A percentile compares a stretch with the other conserved stretches of the same genome.
Evolutionary conservation across 2,797 vertebrate species (phyloP).

Genomic region (Peromyscus melanophrys): DNA sequence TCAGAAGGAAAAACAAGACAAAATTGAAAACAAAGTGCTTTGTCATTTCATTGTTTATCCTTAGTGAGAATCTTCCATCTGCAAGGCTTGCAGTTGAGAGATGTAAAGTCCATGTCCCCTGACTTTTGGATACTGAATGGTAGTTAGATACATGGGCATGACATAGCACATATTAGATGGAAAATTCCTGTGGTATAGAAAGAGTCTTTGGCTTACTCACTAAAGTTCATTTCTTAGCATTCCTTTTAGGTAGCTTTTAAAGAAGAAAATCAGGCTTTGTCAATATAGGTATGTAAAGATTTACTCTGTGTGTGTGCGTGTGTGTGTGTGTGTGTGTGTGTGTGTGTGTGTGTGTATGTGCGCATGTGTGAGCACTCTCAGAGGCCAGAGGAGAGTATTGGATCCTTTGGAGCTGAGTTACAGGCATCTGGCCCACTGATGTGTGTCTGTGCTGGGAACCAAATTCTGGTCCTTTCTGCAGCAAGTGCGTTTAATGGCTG

Average conservation of each 20-base stretch:
- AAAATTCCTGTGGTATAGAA: not conserved
- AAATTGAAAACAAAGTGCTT: not conserved
- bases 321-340: not conserved
- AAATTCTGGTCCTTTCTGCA: not conserved
- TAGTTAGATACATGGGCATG: not conserved
- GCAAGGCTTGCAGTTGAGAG: not conserved
- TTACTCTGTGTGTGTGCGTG: not conserved
- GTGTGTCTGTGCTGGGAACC: not conserved
- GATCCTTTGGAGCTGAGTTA: not conserved
- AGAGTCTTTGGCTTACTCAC: not conserved
- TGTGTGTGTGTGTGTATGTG: not conserved
- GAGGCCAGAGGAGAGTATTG: not conserved
- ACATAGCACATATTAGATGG: not conserved
- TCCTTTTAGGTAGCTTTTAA: constrained; percentile 33
- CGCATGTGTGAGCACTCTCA: too few species aligned
- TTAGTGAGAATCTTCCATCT: constrained; percentile 18
- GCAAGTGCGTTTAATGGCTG: not conserved
- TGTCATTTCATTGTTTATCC: not conserved
- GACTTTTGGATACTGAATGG: not conserved
- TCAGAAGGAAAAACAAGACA: constrained; percentile 30
- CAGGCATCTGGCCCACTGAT: not conserved
- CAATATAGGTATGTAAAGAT: not conserved
- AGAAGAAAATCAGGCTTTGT: constrained; percentile 21
- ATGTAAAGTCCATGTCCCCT: not conserved
- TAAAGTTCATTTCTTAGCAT: constrained; percentile 44